Percentiles rank a stretch among this genome's conserved stretches.
These are phyloP conservation scores for Coracopsis vasa DNA, from an alignment of 2,113 vertebrate species.

Conservation along the genomic window DNA sequence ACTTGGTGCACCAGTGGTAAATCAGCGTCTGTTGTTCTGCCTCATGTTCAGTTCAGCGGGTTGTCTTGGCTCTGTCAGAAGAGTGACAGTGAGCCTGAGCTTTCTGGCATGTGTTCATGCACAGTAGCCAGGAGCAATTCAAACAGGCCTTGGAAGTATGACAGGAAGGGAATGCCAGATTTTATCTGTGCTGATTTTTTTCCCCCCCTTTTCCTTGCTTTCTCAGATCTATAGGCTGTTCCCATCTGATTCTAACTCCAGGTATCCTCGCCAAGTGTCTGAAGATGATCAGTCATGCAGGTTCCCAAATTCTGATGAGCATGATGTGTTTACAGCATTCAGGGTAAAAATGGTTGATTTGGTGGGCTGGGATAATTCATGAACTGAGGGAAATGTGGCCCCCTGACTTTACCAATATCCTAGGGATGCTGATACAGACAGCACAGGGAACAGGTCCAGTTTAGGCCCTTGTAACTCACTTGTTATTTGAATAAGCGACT, in stretches of 20 bases:
- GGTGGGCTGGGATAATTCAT: not conserved
- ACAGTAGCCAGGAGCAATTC: not conserved
- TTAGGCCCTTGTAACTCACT: not conserved
- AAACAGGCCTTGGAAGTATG: not conserved
- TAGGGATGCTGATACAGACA: not conserved
- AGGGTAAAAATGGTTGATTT: conserved; percentile 40
- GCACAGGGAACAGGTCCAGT: not conserved
- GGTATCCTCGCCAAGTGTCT: conserved; percentile 16
- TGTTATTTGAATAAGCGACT: not conserved
- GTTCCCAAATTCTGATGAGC: not conserved
- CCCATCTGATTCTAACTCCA: not conserved
- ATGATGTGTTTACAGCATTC: conserved; percentile 51
- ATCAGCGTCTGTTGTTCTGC: not conserved
- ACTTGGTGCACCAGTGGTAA: not conserved
- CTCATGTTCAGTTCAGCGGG: not conserved
- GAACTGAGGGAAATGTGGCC: not conserved
- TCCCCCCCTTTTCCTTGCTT: not conserved
- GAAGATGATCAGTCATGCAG: conserved; percentile 16
- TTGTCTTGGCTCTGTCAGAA: not conserved
- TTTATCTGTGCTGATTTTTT: not conserved
- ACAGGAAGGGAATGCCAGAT: not conserved
- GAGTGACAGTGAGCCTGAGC: not conserved
- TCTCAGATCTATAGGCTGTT: conserved; percentile 54
- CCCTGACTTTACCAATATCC: not conserved
- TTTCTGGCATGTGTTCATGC: not conserved